Percentiles rank a stretch among this genome's conserved stretches.
Conservation (phyloP, 2,113 vertebrate genomes). For the Illadopsis cleaveri region DNA sequence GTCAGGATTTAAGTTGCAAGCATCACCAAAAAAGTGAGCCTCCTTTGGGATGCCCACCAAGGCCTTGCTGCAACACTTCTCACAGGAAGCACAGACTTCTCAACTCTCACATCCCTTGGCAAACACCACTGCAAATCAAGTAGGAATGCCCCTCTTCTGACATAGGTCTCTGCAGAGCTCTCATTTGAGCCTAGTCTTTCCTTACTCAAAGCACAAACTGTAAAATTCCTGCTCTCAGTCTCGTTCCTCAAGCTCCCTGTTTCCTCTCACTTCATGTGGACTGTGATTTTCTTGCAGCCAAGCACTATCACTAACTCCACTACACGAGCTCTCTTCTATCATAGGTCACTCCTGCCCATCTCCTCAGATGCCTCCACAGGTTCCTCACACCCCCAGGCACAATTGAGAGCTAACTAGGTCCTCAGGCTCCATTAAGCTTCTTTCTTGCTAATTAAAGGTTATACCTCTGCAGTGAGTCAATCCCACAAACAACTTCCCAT, state of each 20-base stretch:
- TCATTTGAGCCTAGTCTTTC: not conserved
- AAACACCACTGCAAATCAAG: not conserved
- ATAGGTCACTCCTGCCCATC: not conserved
- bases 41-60: not conserved
- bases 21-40: not conserved
- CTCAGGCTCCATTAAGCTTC: not conserved
- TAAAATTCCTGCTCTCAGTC: not conserved
- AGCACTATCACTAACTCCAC: not conserved
- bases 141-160: too few relatives aligned
- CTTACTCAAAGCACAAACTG: not conserved
- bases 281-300: not conserved
- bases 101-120: not conserved
- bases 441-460: not conserved
- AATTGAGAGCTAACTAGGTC: not conserved
- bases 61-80: not conserved
- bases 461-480: not conserved
- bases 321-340: not conserved
- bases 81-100: not conserved
- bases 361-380: not conserved
- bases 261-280: accelerated
- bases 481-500: not conserved
- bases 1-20: not conserved
- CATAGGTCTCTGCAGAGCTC: not conserved
- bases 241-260: not conserved
- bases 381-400: not conserved